phyloP scores from a whole-genome alignment of 2,113 vertebrate genomes.

The Lagenorhynchus albirostris region DNA sequence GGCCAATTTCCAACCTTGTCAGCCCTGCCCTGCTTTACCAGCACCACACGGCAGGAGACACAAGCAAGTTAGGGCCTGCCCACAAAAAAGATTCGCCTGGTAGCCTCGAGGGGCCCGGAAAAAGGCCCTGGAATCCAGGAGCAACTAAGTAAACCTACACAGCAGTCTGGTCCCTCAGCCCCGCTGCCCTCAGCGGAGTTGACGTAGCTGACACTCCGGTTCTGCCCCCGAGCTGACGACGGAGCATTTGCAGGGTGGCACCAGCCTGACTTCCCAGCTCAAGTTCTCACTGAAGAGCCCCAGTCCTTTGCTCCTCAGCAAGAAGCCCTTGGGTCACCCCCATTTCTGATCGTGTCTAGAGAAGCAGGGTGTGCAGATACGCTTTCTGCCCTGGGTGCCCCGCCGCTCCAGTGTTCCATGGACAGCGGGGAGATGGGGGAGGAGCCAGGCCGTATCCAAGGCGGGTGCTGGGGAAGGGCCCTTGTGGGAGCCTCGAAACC shows the following conservation, averaged over 20 bases:
- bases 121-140: not conserved
- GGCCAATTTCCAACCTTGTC: not conserved
- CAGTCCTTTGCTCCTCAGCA: not conserved
- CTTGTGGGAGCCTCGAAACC: not conserved
- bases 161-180: not conserved
- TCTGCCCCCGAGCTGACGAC: not conserved
- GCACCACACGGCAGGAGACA: not conserved
- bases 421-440: not conserved
- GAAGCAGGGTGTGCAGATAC: not conserved
- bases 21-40: not conserved
- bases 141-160: not conserved
- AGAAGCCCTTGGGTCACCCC: not conserved
- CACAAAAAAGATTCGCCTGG: not conserved
- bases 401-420: rapidly evolving
- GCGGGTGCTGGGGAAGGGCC: not conserved
- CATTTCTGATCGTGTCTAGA: not conserved
- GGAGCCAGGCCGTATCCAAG: not conserved
- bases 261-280: not conserved
- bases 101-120: not conserved
- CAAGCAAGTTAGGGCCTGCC: not conserved
- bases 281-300: not conserved
- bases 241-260: not conserved
- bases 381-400: not conserved
- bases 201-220: not conserved
- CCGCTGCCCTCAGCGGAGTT: not conserved